Evolutionary conservation across 2,888 invertebrate genomes (phyloP), one percentile per base, ranked within the genome.

Genomic region (Scrobipalpa atriplicella): DNA sequence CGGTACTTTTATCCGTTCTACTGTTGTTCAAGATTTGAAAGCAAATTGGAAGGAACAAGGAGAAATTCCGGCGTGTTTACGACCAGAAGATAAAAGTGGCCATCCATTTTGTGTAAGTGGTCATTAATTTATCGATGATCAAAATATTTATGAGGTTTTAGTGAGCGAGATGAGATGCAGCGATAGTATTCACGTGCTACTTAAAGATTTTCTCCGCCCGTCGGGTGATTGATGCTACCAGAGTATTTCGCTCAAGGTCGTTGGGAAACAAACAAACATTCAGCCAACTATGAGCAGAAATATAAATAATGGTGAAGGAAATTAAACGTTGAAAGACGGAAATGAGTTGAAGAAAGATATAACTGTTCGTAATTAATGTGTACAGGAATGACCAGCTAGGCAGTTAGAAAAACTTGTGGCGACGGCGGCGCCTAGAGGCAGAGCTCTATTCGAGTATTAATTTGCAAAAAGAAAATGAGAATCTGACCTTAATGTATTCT

Each of bases 91-190:
- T 52, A 52, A 52, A 56, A 58, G 38, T 52, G 19, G 19, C 71
- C 73, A 73, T 73, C 71, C 64, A 56, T 64, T 69, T 66, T 63
- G 60, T 72, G 73, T 36, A 62, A 54, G 67, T 21, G 43, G 64
- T 72, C 72, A 81, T 79, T 77, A 75, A 80, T 78, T 75, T 68
- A 74, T 70, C 67, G 67, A 82, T 82, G 67, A 82, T 82, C 76
- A 75, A 73, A 80, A 78, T 75, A 77, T 78, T 80, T 79, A 80
- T 75, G 73, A 72, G 70, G 60, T 67, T 70, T 73, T 73, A 70
- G 72, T 71, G 69, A 77, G 73, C 73, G 72, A 77, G 81, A 81
- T 82, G 73, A 77, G 74, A 75, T 72, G 67, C 72, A 73, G 68
- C 72, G 77, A 79, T 81, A 80, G 70, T 69, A 77, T 75, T 72